phyloP scores from a whole-genome alignment of 2,113 vertebrate species.

The Trinectes maculatus region DNA sequence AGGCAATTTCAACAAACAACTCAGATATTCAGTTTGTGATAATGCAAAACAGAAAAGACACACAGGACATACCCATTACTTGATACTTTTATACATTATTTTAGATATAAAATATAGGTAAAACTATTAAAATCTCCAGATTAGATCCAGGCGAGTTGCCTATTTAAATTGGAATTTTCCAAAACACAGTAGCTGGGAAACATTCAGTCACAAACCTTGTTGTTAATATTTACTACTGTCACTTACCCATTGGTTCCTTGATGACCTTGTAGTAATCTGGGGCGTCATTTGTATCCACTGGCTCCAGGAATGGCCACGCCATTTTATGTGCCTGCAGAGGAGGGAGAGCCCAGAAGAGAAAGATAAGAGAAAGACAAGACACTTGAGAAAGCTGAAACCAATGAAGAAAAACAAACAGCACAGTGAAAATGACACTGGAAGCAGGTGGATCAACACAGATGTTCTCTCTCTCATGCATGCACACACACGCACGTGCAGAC shows the following conservation, averaged over 20 bases:
- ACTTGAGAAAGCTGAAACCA: constrained; percentile 55
- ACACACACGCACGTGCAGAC: neutral
- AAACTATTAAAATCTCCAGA: too few species aligned
- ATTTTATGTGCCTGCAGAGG: constrained; percentile 92
- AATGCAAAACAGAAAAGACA: too few species aligned
- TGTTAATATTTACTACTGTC: neutral
- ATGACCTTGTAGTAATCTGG: constrained; percentile 98
- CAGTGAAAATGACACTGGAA: constrained; percentile 62
- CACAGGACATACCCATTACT: too few species aligned
- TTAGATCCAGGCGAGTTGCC: too few species aligned
- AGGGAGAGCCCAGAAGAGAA: constrained; percentile 13
- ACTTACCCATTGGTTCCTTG: constrained; percentile 99
- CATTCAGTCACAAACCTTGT: neutral
- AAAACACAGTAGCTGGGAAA: neutral
- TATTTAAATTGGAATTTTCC: too few species aligned
- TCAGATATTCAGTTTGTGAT: too few species aligned
- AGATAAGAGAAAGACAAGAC: constrained; percentile 32
- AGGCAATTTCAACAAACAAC: constrained; percentile 14
- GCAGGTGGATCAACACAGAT: constrained; percentile 79
- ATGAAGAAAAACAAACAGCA: constrained; percentile 65
- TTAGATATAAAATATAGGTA: too few species aligned
- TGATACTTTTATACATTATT: too few species aligned
- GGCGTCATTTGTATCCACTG: constrained; percentile 95
- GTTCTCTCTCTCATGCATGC: constrained; percentile 25
- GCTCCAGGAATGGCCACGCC: constrained; percentile 94